These are phyloP conservation scores for Poeciliopsis occidentalis DNA, from an alignment of 2,113 vertebrate genomes.

Conservation along the genomic window DNA sequence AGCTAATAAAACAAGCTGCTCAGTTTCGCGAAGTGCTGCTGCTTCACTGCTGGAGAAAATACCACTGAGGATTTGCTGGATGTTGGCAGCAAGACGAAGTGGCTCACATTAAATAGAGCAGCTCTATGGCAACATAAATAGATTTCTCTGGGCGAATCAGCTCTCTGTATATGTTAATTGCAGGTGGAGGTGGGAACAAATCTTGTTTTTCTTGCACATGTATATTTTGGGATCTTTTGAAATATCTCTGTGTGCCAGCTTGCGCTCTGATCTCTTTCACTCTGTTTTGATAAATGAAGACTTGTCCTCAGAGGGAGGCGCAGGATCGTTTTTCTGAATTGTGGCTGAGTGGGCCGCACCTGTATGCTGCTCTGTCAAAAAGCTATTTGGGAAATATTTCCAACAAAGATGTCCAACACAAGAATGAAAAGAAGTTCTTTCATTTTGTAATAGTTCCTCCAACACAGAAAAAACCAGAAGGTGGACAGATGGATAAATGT, in stretches of 20 bases:
- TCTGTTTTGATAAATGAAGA: background rate
- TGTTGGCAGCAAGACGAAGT: slow-evolving; percentile 23
- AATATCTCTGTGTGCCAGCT: background rate
- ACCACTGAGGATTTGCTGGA: slow-evolving; percentile 44
- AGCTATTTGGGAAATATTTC: background rate
- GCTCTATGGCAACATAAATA: slow-evolving; percentile 16
- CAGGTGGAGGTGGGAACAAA: background rate
- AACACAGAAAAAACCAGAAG: background rate
- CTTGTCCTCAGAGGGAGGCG: background rate
- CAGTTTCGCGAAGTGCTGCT: slow-evolving; percentile 44
- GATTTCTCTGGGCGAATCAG: slow-evolving; percentile 7
- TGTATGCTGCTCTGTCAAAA: background rate
- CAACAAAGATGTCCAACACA: background rate
- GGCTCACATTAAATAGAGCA: slow-evolving; percentile 14
- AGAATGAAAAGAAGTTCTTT: background rate
- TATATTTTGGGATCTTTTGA: background rate
- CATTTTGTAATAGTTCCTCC: background rate
- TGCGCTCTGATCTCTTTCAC: background rate
- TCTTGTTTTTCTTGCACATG: background rate
- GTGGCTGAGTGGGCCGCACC: background rate
- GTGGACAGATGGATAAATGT: background rate
- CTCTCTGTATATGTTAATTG: slow-evolving; percentile 1
- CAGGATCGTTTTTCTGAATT: slow-evolving; percentile 10
- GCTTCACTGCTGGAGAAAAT: slow-evolving; percentile 43
- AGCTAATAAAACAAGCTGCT: slow-evolving; percentile 57